Evolutionary conservation across 2,888 invertebrate species (phyloP), one percentile per base, ranked within the genome.

Genomic region (Pristionchus arcanus): DNA sequence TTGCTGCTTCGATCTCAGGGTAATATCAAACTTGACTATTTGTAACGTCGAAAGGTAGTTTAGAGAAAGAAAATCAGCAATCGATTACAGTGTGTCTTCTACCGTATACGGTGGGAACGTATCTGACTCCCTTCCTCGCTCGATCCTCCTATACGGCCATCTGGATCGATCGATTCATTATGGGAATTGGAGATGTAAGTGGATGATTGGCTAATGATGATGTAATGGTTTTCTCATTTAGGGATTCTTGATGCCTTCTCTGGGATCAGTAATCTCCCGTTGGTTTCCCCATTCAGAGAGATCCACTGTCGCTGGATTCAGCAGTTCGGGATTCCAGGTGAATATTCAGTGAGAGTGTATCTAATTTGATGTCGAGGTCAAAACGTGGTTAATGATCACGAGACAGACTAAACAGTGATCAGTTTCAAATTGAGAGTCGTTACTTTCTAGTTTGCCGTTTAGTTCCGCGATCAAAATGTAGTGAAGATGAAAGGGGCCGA

Each of bases 131-230:
- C 5, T 49, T 71, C 87, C 68, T 87, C 21, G 87, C 87, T 49
- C 31, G 53, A 21, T 37, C 68, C 1, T 87, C 87, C 16, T 87
- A 87, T n/a, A 34, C 87, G 1, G 42, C 71, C 21, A 59, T 87
- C 71, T 87, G 68, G 68, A 59, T 59, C 28, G 74, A 49, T 49
- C 68, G 87, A 87, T 71, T 87, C 74, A 71, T 87, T 49, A 87
- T 87, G 74, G 87, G 87, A 28, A 49, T 87, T 31, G 87, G 71
- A 42, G 87, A 87, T 87, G 87, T 87, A n/a, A 68, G 87, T 55
- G 31, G 13, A 86, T 25, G 55, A 37, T 86, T 63, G 37, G 21
- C n/a, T 86, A 55, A 4, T 25, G 28, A 83, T 53, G 83, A 55
- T 55, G 55, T 31, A 55, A 83, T 3, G 3, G 28, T 83, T 1